Evolutionary conservation across 2,797 vertebrate genomes (phyloP), one percentile per base, ranked within the genome.

Genomic region (Centropyge bicolor): DNA sequence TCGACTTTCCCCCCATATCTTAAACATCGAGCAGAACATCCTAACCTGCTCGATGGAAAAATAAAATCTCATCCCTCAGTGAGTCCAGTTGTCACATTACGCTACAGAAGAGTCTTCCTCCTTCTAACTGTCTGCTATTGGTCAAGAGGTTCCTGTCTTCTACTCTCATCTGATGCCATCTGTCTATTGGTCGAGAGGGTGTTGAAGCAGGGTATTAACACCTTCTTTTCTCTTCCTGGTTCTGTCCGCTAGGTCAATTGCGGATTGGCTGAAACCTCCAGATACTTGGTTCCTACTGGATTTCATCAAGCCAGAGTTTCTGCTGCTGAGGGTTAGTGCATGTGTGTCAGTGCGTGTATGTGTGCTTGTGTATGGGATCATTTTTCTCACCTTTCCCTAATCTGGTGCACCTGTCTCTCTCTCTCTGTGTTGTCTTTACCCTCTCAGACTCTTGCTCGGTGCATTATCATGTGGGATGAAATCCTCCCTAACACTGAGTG

Each of bases 261-360:
- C 98, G 80, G 98, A 99, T 89, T 99, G 98, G 98, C 96, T 99
- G 69, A 96, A 96, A 84, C 98, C 98, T 68, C 98, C 98, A 1
- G 98, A 99, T 78, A 99, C 98, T 19, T 98, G 98, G 98, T 99
- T 99, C 89, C 93, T 99, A 86, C 90, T 99, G 93, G 98, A 99
- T 91, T 99, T 99, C 75, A 98, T 99, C 91, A 99, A 99, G 81
- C 98, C 98, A 2, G 98, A 99, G 93, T 99, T 99, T 93, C 96
- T 99, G 85, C 91, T 99, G 81, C 90, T 99, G 91, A 96, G 98
- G 96, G 98, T 99, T 89, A 89, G 94, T 87, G 59, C 72, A 38
- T 46, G 1, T 71, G 54, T 49, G 46, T 70, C 19, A 74, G 22
- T 51, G 38, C 3, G 55, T 41, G 12, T 6, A 4, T 3, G 20